Evolutionary conservation across 1,140 invertebrate species (phyloP).

Genomic region (Hypsibius dujardini): DNA sequence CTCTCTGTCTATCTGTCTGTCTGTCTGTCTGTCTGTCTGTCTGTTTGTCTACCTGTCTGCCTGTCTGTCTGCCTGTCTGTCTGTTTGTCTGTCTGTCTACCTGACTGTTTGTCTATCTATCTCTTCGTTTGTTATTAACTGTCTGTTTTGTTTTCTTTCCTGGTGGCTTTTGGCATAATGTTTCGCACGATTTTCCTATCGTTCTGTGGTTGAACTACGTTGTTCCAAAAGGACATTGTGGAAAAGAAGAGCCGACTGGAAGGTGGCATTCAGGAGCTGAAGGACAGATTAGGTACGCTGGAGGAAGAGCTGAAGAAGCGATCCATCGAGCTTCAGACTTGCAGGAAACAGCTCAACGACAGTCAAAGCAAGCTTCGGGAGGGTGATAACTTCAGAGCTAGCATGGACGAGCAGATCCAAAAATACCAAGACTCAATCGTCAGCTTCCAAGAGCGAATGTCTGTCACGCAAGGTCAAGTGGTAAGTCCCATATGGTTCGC

Average conservation of each 20-base stretch:
- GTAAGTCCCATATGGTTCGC: neutral
- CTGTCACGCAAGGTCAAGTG: neutral
- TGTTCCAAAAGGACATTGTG: neutral
- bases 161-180: too few relatives aligned
- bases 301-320: neutral
- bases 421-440: neutral
- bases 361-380: neutral
- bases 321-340: neutral
- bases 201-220: too few relatives aligned
- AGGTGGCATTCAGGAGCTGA: neutral
- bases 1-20: too few relatives aligned
- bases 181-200: too few relatives aligned
- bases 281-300: neutral
- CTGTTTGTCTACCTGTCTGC: too few relatives aligned
- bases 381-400: neutral
- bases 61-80: too few relatives aligned
- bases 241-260: constrained; percentile 9
- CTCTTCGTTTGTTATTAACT: too few relatives aligned
- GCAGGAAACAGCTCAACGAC: neutral
- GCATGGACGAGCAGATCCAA: neutral
- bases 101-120: too few relatives aligned
- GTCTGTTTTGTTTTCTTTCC: too few relatives aligned
- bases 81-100: too few relatives aligned
- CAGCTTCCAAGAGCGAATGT: neutral
- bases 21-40: too few relatives aligned